Percentiles rank a stretch among this genome's conserved stretches.
These are phyloP conservation scores for Galagoides demidoff DNA, from an alignment of 2,797 vertebrate species.

Conservation along the genomic window DNA sequence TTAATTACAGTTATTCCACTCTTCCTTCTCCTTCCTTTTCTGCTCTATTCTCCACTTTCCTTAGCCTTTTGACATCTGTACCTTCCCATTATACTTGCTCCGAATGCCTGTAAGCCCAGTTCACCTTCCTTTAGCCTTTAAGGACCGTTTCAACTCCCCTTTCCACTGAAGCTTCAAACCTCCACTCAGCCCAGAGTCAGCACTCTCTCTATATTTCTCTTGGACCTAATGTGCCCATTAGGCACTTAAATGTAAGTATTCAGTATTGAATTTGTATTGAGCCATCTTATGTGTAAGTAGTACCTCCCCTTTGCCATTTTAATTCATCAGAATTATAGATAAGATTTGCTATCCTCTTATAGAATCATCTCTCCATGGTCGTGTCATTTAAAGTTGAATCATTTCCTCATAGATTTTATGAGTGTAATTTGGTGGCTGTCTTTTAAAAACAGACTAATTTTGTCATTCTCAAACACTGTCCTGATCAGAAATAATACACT, in stretches of 20 bases:
- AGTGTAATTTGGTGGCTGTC: background rate
- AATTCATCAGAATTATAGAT: background rate
- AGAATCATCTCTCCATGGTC: background rate
- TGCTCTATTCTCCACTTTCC: background rate
- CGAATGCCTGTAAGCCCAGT: background rate
- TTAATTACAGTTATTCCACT: background rate
- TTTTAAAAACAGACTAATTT: constrained; percentile 19
- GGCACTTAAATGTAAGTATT: background rate
- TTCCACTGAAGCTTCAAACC: background rate
- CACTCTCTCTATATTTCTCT: background rate
- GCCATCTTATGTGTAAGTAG: background rate
- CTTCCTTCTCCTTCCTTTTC: background rate
- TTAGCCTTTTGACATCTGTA: background rate
- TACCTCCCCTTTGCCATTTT: background rate
- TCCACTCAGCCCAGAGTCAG: background rate
- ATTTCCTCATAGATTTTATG: background rate
- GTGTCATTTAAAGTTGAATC: constrained; percentile 17
- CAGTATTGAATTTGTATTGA: constrained; percentile 43
- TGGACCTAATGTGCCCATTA: background rate
- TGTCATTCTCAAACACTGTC: background rate
- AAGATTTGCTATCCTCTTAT: background rate
- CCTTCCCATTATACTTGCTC: background rate
- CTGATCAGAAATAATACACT: background rate
- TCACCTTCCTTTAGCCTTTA: background rate
- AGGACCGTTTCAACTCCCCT: background rate